Base-by-base conservation (phyloP, 2,797 vertebrate species). In the Cynodonichthys magdalenae region DNA sequence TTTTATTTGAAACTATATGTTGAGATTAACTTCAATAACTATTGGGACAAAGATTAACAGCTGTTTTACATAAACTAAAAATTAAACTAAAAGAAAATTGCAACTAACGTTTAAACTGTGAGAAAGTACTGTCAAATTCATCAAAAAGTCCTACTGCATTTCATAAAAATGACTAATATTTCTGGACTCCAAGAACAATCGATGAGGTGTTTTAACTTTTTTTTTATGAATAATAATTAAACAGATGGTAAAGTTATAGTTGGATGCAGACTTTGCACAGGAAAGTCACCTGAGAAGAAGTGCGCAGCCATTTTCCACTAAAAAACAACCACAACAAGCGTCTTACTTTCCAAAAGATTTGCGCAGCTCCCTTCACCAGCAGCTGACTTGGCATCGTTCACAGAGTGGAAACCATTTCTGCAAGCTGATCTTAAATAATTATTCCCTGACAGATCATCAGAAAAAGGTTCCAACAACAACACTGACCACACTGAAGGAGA, bases 401-500 rank as follows among this genome's bases (percentile, higher is more conserved):
- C 47, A 1, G 17, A 34, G 42, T 12, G 50, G 19, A 45, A 61
- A 74, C 63, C 44, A 62, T 44, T 12, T 42, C 24, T 45, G 36
- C 48, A 24, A 39, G 29, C 10, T 31, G 51, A 60, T 59, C 18
- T 18, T 50, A 61, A 69, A 75, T 60, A 57, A 63, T 68, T 75
- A 67, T 73, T 70, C 41, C 31, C 62, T 0, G 17, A 47, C 10
- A 39, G 34, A 59, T 58, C 15, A 31, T 42, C 58, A 63, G 0
- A 2, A 24, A 69, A 48, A 62, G 53, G 54, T 48, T 66, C 63
- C 29, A 31, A 52, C 6, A 55, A 81, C 57, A 69, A 31, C 17
- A 42, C 55, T 46, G 71, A 59, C 65, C 73, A 79, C 73, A 79
- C 69, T 34, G 71, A 76, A 60, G 69, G 51, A 65, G 46, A 75